Conservation (phyloP, 2,113 vertebrate genomes). For the Piprites chloris region DNA sequence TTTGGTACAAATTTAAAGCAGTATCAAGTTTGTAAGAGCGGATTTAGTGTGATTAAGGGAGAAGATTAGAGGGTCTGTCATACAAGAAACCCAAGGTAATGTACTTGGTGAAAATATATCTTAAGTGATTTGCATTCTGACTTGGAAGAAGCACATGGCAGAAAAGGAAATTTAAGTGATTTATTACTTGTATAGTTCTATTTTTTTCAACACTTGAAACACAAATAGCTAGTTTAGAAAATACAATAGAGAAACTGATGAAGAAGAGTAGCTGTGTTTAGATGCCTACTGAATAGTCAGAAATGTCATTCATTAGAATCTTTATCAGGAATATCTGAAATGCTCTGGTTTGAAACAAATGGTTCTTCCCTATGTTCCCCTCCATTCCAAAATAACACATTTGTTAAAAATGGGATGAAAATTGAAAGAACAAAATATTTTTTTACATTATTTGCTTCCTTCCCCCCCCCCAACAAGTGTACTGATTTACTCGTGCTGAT, state of each 20-base stretch:
- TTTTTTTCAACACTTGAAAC: not conserved
- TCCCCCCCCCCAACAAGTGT: not conserved
- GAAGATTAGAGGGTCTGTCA: not conserved
- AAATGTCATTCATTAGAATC: not conserved
- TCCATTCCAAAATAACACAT: not conserved
- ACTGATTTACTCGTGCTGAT: not conserved
- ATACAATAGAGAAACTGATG: not conserved
- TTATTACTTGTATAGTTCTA: not conserved
- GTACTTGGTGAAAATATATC: not conserved
- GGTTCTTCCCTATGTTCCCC: not conserved
- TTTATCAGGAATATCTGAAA: not conserved
- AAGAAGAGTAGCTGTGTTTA: not conserved
- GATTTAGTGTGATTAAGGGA: not conserved
- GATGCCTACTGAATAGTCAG: not conserved
- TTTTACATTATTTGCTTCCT: not conserved
- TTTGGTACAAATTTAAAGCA: not conserved
- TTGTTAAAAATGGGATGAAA: not conserved
- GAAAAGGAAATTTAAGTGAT: not conserved
- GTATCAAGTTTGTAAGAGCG: not conserved
- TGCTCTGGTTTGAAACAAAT: not conserved
- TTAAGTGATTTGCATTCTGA: not conserved
- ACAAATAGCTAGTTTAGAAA: not conserved
- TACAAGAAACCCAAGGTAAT: not conserved
- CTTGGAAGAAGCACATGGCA: not conserved
- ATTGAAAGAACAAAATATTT: rapidly evolving